phyloP scores from a whole-genome alignment of 2,113 vertebrate species.

The Elanoides forficatus region DNA sequence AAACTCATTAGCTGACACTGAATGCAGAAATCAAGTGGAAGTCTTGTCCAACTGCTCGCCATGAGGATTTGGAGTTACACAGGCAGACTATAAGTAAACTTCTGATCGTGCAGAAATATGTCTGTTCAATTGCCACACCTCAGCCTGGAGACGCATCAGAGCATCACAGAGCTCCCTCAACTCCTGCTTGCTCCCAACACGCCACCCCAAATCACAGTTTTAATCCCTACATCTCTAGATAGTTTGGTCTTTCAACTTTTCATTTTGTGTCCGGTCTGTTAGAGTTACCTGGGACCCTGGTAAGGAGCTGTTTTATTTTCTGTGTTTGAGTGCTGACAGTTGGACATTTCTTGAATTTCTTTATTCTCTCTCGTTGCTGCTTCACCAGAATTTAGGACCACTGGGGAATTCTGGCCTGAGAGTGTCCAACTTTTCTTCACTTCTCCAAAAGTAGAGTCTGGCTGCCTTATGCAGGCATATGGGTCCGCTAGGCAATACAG shows the following conservation, averaged over 20 bases:
- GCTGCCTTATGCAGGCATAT: neutral
- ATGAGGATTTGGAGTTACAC: neutral
- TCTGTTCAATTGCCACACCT: neutral
- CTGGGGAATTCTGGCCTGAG: neutral
- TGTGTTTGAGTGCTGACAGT: neutral
- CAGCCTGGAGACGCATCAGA: neutral
- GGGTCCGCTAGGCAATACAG: neutral
- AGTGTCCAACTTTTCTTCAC: neutral
- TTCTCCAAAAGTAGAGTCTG: neutral
- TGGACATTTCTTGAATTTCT: neutral
- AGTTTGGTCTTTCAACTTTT: neutral
- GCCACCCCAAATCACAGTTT: neutral
- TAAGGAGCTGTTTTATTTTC: neutral
- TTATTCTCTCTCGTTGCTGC: neutral
- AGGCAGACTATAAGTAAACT: neutral
- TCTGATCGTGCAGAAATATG: neutral
- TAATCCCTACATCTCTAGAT: neutral
- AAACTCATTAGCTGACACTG: neutral
- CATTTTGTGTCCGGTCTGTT: neutral
- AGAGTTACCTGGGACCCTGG: neutral
- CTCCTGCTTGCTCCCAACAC: neutral
- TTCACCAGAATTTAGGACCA: neutral
- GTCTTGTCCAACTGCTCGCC: neutral
- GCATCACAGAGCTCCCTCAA: neutral
- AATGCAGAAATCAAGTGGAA: neutral